Percentiles rank a stretch among this genome's conserved stretches.
These are phyloP conservation scores for Eira barbara DNA, from an alignment of 2,113 vertebrate genomes.

Conservation along the genomic window DNA sequence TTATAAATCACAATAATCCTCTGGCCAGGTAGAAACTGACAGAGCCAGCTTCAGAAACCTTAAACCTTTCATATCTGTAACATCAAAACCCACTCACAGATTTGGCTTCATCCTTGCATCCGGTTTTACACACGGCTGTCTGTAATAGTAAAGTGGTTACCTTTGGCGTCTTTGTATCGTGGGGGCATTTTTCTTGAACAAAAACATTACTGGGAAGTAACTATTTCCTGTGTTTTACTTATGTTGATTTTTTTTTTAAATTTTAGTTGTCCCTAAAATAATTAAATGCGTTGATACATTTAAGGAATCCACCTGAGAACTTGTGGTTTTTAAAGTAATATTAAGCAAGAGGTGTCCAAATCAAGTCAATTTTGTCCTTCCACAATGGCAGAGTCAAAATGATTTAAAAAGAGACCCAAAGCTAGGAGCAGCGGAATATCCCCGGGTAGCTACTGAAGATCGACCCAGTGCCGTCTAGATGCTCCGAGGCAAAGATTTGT, in stretches of 20 bases:
- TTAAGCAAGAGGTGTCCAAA: neutral
- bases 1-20: neutral
- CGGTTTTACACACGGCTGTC: no score
- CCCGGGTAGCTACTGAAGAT: neutral
- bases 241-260: neutral
- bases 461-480: no score
- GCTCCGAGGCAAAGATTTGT: neutral
- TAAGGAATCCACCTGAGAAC: neutral
- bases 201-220: neutral
- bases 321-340: neutral
- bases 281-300: neutral
- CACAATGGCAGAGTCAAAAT: neutral
- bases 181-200: neutral
- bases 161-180: fast-evolving
- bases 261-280: neutral
- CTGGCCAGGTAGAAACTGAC: neutral
- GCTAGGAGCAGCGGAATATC: fast-evolving
- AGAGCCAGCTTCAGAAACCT: neutral
- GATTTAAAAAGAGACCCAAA: neutral
- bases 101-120: fast-evolving
- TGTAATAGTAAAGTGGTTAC: fast-evolving
- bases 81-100: neutral
- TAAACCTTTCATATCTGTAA: neutral
- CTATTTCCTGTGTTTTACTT: neutral
- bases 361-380: neutral